Evolutionary conservation across 2,113 vertebrate genomes (phyloP).

Genomic region (Malaclemys terrapin): DNA sequence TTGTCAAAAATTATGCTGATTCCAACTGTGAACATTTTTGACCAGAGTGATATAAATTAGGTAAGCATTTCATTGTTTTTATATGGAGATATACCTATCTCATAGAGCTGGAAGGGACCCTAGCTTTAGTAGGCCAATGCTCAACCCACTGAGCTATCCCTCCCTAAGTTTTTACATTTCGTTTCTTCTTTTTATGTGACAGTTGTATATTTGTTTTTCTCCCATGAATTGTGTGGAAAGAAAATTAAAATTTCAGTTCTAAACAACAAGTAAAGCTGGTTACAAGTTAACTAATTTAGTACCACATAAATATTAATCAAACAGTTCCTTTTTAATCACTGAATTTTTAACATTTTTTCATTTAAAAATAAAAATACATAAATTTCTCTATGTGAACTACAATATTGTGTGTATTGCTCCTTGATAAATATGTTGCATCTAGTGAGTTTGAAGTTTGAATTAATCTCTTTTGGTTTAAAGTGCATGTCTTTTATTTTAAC

Average conservation of each 20-base stretch:
- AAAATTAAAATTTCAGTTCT: conserved; percentile 13
- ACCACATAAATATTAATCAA: neutral
- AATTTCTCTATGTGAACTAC: neutral
- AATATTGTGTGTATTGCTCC: neutral
- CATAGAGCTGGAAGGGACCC: too few relatives aligned
- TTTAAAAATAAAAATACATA: neutral
- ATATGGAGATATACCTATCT: too few relatives aligned
- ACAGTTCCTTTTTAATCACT: neutral
- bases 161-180: neutral
- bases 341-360: neutral
- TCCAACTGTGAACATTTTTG: neutral
- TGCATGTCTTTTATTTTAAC: neutral
- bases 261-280: neutral
- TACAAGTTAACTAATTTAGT: neutral
- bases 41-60: neutral
- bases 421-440: neutral
- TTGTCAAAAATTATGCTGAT: neutral
- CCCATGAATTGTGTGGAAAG: neutral
- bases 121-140: too few relatives aligned
- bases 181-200: neutral
- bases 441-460: neutral
- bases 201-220: neutral
- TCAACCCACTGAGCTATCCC: too few relatives aligned
- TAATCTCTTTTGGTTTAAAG: neutral
- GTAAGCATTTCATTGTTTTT: neutral